These are phyloP conservation scores for Tricholaema leucomelas DNA, from an alignment of 2,113 vertebrate genomes.

Conservation along the genomic window DNA sequence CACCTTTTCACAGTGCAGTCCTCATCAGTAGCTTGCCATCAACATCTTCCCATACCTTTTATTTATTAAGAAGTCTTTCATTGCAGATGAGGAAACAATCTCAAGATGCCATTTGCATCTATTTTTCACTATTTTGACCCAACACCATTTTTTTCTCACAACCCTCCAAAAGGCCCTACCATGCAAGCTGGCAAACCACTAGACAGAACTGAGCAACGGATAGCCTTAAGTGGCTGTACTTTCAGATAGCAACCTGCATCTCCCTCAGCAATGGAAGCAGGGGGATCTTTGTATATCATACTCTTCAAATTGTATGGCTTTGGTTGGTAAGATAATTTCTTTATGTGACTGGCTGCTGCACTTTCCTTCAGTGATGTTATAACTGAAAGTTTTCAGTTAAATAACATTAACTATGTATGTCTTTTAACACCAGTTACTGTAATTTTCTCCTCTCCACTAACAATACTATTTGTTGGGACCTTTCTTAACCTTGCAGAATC, in stretches of 20 bases:
- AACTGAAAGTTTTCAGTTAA: neutral
- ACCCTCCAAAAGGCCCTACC: too few species aligned
- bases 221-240: neutral
- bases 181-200: neutral
- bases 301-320: neutral
- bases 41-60: neutral
- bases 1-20: neutral
- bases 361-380: fast-evolving
- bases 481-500: neutral
- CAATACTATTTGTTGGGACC: neutral
- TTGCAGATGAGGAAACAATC: neutral
- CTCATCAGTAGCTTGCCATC: neutral
- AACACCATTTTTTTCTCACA: neutral
- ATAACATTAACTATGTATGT: neutral
- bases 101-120: neutral
- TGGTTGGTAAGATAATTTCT: neutral
- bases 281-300: neutral
- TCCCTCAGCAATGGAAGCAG: neutral
- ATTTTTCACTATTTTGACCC: neutral
- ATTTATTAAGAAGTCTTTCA: neutral
- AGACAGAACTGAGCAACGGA: neutral
- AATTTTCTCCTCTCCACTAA: neutral
- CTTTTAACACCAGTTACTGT: neutral
- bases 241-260: neutral
- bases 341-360: neutral